Percentiles rank a stretch among this genome's conserved stretches.
These are phyloP conservation scores for Trichonephila clavipes DNA, from an alignment of 1,140 invertebrate species.

Conservation along the genomic window DNA sequence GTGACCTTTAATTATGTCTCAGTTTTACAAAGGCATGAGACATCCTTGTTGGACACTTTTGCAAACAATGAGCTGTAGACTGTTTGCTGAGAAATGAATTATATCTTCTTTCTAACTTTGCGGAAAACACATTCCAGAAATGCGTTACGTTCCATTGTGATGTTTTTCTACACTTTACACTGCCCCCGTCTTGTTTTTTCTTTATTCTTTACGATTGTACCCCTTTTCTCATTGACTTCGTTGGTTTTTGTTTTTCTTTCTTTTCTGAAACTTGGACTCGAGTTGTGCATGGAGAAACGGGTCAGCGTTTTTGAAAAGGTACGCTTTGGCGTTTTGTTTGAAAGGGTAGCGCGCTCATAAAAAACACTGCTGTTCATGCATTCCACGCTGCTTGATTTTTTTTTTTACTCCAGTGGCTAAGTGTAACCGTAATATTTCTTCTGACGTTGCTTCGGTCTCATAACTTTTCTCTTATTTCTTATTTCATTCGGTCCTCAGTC, in stretches of 20 bases:
- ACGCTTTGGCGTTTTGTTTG: background rate
- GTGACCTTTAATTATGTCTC: too few relatives aligned
- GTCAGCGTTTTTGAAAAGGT: conserved; percentile 12
- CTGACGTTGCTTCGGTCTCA: background rate
- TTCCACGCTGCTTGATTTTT: background rate
- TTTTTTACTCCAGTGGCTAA: background rate
- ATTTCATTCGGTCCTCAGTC: background rate
- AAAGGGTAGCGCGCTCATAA: background rate
- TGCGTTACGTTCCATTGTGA: background rate
- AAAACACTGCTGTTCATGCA: conserved; percentile 8
- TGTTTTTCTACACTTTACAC: background rate
- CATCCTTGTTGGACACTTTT: too few relatives aligned
- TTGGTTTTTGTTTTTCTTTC: background rate
- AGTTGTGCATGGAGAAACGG: background rate
- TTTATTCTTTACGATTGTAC: background rate
- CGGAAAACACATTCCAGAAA: background rate
- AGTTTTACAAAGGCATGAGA: too few relatives aligned
- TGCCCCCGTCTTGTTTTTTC: background rate
- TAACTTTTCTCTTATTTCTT: background rate
- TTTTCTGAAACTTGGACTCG: background rate
- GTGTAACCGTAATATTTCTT: background rate
- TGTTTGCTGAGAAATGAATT: background rate
- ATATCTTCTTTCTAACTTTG: background rate
- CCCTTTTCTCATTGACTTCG: background rate
- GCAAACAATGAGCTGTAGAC: too few relatives aligned